These are phyloP conservation scores for Dolomedes plantarius DNA, from an alignment of 2,888 invertebrate species.

Conservation along the genomic window DNA sequence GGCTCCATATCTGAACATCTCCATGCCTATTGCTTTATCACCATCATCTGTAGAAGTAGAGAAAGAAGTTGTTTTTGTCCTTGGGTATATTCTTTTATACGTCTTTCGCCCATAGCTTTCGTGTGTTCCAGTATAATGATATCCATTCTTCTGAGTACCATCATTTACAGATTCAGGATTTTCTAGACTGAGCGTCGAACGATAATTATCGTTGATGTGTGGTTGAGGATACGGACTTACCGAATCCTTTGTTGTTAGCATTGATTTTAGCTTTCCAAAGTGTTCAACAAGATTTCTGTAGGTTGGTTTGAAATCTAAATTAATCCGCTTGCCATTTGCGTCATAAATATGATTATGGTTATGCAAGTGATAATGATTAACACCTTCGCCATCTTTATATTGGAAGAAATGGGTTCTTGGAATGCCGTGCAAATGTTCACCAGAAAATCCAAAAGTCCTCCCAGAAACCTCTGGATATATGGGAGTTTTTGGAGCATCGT, in stretches of 20 bases:
- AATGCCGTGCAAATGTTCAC: slow-evolving; percentile 46
- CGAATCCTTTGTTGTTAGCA: neutral
- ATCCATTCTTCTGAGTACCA: slow-evolving; percentile 14
- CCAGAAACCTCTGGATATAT: neutral
- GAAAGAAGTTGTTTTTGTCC: neutral
- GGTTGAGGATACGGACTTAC: neutral
- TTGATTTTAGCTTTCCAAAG: slow-evolving; percentile 31
- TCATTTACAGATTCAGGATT: neutral
- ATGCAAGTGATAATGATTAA: slow-evolving; percentile 51
- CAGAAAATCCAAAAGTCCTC: slow-evolving; percentile 23
- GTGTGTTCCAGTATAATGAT: slow-evolving; percentile 57
- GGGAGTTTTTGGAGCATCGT: neutral
- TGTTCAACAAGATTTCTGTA: slow-evolving; percentile 27
- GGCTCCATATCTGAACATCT: slow-evolving; percentile 49
- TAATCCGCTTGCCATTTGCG: slow-evolving; percentile 32
- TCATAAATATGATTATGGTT: slow-evolving; percentile 48
- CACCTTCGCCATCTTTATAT: slow-evolving; percentile 24
- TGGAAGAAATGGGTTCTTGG: slow-evolving; percentile 14
- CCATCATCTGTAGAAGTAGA: neutral
- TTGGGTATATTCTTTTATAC: slow-evolving; percentile 22
- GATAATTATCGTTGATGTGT: neutral
- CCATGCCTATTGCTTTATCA: slow-evolving; percentile 5
- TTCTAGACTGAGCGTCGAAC: neutral
- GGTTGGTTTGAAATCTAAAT: neutral
- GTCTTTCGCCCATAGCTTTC: slow-evolving; percentile 55